Evolutionary conservation across 2,113 vertebrate species (phyloP).

Genomic region (Sapayoa aenigma): DNA sequence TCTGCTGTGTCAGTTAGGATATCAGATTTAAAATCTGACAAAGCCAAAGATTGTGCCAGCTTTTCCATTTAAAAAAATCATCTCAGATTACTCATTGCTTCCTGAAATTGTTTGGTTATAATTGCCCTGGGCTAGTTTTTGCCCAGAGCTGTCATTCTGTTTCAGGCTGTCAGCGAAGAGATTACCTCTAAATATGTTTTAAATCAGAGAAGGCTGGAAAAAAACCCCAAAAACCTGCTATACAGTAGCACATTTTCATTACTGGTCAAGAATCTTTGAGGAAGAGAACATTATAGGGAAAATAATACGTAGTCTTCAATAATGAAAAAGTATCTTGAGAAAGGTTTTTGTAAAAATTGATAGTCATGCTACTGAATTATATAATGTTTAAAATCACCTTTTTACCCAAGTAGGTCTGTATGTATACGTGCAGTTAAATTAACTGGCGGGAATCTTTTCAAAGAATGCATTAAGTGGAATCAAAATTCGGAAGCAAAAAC

Average conservation of each 20-base stretch:
- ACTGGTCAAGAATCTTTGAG: not conserved
- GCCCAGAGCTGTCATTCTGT: not conserved
- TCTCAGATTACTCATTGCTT: not conserved
- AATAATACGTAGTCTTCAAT: not conserved
- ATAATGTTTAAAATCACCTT: not conserved
- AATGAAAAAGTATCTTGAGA: not conserved
- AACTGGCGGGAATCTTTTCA: not conserved
- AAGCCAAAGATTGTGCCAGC: not conserved
- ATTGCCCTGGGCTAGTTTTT: not conserved
- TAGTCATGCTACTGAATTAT: not conserved
- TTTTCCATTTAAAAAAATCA: constrained; percentile 20
- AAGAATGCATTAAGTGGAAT: not conserved
- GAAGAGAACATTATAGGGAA: not conserved
- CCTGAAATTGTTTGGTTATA: not conserved
- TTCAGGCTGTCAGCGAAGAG: not conserved
- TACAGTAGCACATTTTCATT: not conserved
- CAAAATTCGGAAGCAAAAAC: not conserved
- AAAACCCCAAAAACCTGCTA: not conserved
- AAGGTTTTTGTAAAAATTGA: not conserved
- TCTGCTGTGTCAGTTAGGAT: constrained; percentile 17
- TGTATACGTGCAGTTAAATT: not conserved
- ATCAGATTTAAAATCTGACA: not conserved
- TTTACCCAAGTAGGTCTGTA: not conserved
- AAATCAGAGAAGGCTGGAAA: not conserved
- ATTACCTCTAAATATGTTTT: not conserved